Evolutionary conservation across 2,113 vertebrate species (phyloP).

Genomic region (Apus apus): DNA sequence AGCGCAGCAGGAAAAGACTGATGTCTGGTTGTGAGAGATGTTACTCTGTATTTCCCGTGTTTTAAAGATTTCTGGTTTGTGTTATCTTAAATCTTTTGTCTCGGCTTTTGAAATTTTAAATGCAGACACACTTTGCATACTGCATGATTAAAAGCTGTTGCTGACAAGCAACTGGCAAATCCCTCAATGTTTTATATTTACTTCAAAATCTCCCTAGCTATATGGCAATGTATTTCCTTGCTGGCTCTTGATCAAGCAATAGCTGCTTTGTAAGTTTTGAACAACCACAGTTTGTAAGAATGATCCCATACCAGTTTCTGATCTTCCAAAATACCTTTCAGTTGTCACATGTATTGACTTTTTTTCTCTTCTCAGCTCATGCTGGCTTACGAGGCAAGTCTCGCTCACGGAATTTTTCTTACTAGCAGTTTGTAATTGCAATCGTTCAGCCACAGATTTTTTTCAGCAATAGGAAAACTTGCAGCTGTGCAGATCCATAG

Average conservation of each 20-base stretch:
- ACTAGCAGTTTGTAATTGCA: not conserved
- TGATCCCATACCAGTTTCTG: not conserved
- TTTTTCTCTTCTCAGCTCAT: not conserved
- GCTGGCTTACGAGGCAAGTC: conserved; percentile 16
- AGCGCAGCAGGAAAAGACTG: not conserved
- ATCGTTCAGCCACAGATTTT: not conserved
- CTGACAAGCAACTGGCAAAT: not conserved
- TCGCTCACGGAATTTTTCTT: not conserved
- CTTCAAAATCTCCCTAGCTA: not conserved
- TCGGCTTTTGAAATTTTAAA: not conserved
- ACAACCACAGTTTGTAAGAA: not conserved
- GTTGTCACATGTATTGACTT: conserved; percentile 12
- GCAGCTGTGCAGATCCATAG: not conserved
- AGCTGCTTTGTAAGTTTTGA: not conserved
- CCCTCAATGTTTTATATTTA: not conserved
- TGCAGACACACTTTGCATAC: not conserved
- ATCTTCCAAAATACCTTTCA: conserved; percentile 12
- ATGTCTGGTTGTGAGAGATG: not conserved
- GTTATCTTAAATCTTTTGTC: not conserved
- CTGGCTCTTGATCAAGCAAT: not conserved
- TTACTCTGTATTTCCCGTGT: not conserved
- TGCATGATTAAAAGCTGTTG: not conserved
- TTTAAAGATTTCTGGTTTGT: not conserved
- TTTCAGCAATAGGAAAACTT: not conserved
- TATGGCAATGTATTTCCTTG: not conserved